Evolutionary conservation across 1,140 invertebrate species (phyloP), one percentile per base, ranked within the genome.

Genomic region (Drosophila carrolli): DNA sequence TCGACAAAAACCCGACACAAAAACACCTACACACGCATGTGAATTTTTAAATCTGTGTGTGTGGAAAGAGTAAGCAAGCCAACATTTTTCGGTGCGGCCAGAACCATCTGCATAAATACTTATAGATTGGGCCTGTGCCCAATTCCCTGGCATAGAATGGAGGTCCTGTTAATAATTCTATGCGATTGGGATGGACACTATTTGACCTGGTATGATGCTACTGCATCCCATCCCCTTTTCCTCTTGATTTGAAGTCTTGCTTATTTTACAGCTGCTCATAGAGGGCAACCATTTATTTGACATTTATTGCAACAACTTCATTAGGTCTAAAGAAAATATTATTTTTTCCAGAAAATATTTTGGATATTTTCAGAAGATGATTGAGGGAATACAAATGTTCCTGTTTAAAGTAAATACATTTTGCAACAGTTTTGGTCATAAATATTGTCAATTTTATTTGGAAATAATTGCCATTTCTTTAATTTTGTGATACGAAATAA

Each of bases 91-190:
- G 48, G 35, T 43, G 29, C 16, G 37, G 32, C 5, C 8, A 32
- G 41, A 61, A 56, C 54, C 81, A 86, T 88, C 82, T 86, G 82
- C 82, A 86, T 88, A 88, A 85, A 79, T 83, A 80, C 46, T 48
- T 59, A 50, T 67, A 76, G 38, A 35, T 35, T 58, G 51, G 60
- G 35, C 23, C 32, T 19, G 40, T 23, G 46, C 16, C 35, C 43
- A 47, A 29, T 51, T 63, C 9, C 43, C 23, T 23, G 32, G 46
- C 14, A 11, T n/a, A 9, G 58, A 23, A 40, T 35, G 7, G 37
- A 72, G 71, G 29, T 63, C 60, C 58, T 41, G 53, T 51, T 75
- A 54, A 71, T 68, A 44, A 56, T 38, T 41, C 27, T 41, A 41
- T 55, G 9, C 23, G 54, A 67, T 46, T 63, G 37, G 6, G 13